Conservation (phyloP, 2,888 invertebrate species). For the Cremastinae sp. region DNA sequence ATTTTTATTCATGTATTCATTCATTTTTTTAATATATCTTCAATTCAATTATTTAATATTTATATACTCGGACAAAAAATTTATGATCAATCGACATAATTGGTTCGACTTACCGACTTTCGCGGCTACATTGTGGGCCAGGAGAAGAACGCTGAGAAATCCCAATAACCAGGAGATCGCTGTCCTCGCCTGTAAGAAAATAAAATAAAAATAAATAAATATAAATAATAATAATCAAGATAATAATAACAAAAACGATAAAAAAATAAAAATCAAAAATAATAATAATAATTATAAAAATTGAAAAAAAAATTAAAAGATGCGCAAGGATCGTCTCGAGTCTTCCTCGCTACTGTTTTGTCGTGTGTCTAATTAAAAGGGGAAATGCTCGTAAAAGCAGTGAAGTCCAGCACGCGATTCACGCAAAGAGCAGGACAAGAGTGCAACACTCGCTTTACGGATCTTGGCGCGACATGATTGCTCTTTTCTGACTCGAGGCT, state of each 20-base stretch:
- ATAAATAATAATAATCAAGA: constrained; percentile 11
- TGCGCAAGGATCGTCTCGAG: background rate
- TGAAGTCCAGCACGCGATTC: constrained; percentile 46
- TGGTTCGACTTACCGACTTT: constrained; percentile 72
- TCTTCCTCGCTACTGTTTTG: constrained; percentile 4
- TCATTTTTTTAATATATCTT: background rate
- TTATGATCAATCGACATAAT: constrained; percentile 1
- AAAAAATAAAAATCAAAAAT: background rate
- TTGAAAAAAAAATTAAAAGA: background rate
- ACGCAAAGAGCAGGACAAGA: constrained; percentile 33
- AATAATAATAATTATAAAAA: too few relatives aligned
- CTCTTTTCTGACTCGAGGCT: background rate
- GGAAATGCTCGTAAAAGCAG: constrained; percentile 27
- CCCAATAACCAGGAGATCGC: constrained; percentile 69
- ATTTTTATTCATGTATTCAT: background rate
- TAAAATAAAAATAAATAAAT: constrained; percentile 37
- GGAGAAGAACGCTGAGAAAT: constrained; percentile 70
- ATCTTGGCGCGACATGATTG: constrained; percentile 28
- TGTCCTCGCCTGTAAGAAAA: constrained; percentile 72
- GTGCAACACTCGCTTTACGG: constrained; percentile 47
- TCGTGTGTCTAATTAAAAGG: constrained; percentile 43
- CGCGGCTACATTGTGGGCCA: constrained; percentile 69
- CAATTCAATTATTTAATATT: background rate
- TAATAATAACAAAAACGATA: background rate
- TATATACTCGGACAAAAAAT: constrained; percentile 2